These are phyloP conservation scores for Drosophila formosana DNA, from an alignment of 2,888 invertebrate genomes.

Conservation along the genomic window DNA sequence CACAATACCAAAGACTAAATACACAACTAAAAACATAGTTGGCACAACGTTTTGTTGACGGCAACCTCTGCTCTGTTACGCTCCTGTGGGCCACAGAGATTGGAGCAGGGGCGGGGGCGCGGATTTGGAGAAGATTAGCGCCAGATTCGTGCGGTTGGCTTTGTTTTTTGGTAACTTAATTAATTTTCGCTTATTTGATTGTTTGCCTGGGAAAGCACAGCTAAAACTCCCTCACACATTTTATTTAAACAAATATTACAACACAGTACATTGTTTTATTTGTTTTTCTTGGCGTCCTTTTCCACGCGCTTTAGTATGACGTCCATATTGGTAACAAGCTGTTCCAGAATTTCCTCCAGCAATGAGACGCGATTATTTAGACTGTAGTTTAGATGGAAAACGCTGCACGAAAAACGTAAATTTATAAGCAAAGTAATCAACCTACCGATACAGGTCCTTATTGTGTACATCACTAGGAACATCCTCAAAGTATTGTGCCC, in stretches of 20 bases:
- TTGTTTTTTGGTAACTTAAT: slow-evolving; percentile 60
- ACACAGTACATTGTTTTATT: slow-evolving; percentile 3
- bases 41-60: slow-evolving; percentile 60
- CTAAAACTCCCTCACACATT: slow-evolving; percentile 7
- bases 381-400: slow-evolving; percentile 37
- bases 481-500: slow-evolving; percentile 58
- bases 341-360: slow-evolving; percentile 76
- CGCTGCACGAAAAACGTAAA: not conserved
- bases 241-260: slow-evolving; percentile 15
- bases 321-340: slow-evolving; percentile 77
- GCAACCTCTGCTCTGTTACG: slow-evolving; percentile 34
- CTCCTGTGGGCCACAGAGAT: slow-evolving; percentile 34
- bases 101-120: not conserved
- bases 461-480: slow-evolving; percentile 37
- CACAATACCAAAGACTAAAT: slow-evolving; percentile 4
- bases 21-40: slow-evolving; percentile 50
- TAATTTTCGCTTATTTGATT: slow-evolving; percentile 63
- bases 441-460: slow-evolving; percentile 62
- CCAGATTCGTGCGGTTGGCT: slow-evolving; percentile 46
- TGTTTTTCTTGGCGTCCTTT: slow-evolving; percentile 37
- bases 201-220: slow-evolving; percentile 10
- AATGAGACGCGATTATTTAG: slow-evolving; percentile 71
- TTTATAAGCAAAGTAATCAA: not conserved
- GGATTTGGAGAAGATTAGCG: slow-evolving; percentile 66
- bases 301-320: slow-evolving; percentile 70